Base-by-base conservation (phyloP, 1,140 invertebrate genomes). In the Wiebesia pumilae region DNA sequence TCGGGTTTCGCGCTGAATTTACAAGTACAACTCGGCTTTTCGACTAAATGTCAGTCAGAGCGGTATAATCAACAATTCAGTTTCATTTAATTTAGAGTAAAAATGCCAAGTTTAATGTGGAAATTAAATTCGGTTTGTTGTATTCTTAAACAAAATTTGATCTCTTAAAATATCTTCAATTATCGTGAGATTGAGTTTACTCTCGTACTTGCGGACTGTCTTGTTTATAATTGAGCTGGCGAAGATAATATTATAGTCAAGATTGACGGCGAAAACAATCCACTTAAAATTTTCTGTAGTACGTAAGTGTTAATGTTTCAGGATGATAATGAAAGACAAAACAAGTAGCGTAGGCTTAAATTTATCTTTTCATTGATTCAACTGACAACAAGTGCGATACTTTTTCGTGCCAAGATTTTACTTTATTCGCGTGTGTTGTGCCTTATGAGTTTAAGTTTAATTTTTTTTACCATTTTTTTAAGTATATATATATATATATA, bases 351-450 rank as follows among this genome's bases (percentile, higher is more conserved):
- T n/a, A 27, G 24, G 27, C 27, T 62, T 3, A 62, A 62, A 27
- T 62, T 62, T 62, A 54, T 79, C 30, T 80, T 80, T 80, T 80
- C 43, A 80, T 80, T 62, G 51, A 80, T 80, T 80, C 16, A 78
- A 33, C 51, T 54, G 33, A 35, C 78, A 10, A 62, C 78, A 24
- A 80, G 58, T 58, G 38, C 30, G 24, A 69, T 69, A 38, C 30
- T 78, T 78, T 69, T 24, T 83, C 69, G 69, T 77, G 38, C 40
- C 54, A 40, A 84, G 40, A 84, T 84, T 84, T 79, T 79, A 78
- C n/a, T 79, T 67, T 33, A 33, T 65, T 84, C 51, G 67, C 58
- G 38, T 78, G 71, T 65, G 35, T 78, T 47, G 83, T 79, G 73
- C 83, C 73, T 84, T 84, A 78, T 21, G 38, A 84, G 19, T 40